A percentile compares a stretch with the other conserved stretches of the same genome.
Conservation (phyloP, 2,888 invertebrate genomes). For the Synergus gifuensis region DNA sequence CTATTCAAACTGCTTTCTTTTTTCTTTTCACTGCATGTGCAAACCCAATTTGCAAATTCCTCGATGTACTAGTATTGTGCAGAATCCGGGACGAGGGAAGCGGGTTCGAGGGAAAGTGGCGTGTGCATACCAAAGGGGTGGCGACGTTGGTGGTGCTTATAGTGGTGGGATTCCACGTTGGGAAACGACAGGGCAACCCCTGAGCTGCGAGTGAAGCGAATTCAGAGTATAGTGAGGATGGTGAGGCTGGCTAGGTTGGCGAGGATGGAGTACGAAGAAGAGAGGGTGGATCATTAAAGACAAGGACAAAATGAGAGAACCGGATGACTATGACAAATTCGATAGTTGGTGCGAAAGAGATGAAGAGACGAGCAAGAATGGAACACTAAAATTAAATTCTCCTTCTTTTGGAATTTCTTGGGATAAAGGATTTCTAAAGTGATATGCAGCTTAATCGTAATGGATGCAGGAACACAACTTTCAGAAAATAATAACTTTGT, state of each 20-base stretch:
- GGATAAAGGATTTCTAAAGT: constrained; percentile 6
- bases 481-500: not conserved
- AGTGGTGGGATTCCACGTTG: constrained; percentile 32
- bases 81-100: constrained; percentile 28
- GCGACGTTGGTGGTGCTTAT: constrained; percentile 21
- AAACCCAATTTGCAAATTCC: constrained; percentile 63
- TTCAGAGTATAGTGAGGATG: constrained; percentile 12
- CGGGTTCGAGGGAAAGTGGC: constrained; percentile 39
- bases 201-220: constrained; percentile 29
- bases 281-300: constrained; percentile 37
- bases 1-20: constrained; percentile 53
- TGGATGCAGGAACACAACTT: not conserved
- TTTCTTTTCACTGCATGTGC: constrained; percentile 51
- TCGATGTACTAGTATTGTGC: constrained; percentile 45
- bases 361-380: not conserved
- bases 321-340: not conserved
- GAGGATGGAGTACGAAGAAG: constrained; percentile 20
- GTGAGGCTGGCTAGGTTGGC: not conserved
- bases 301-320: constrained; percentile 13
- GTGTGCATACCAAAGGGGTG: constrained; percentile 31
- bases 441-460: constrained; percentile 10
- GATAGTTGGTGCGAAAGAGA: constrained; percentile 3
- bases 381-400: not conserved
- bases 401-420: not conserved
- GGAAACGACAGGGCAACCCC: constrained; percentile 20